Conservation (phyloP, 2,113 vertebrate genomes). For the Propithecus coquereli region DNA sequence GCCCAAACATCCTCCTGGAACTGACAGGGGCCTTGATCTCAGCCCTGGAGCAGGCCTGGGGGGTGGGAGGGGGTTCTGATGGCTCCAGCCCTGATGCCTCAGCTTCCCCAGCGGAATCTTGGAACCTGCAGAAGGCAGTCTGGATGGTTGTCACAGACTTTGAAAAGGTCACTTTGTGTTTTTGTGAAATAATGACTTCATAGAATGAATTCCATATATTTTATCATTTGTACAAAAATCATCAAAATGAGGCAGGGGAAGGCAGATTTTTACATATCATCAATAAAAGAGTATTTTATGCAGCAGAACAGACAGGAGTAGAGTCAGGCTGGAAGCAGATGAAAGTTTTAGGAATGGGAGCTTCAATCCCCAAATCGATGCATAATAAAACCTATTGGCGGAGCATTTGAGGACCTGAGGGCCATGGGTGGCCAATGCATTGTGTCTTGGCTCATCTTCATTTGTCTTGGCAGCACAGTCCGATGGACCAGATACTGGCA, state of each 20-base stretch:
- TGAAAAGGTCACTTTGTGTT: background rate
- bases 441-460: background rate
- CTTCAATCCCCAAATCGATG: background rate
- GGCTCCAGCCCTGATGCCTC: background rate
- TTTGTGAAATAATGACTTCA: background rate
- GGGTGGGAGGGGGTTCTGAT: background rate
- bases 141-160: background rate
- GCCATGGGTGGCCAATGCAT: rapidly evolving
- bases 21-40: background rate
- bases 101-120: background rate
- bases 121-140: background rate
- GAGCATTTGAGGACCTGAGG: background rate
- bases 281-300: background rate
- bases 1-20: background rate
- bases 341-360: background rate
- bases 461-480: background rate
- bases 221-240: background rate
- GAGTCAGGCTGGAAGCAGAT: background rate
- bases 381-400: background rate
- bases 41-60: rapidly evolving
- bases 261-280: background rate
- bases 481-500: background rate
- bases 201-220: background rate
- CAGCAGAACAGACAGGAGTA: background rate
- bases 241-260: background rate